Evolutionary conservation across 2,113 vertebrate species (phyloP).

Genomic region (Cercocebus atys): DNA sequence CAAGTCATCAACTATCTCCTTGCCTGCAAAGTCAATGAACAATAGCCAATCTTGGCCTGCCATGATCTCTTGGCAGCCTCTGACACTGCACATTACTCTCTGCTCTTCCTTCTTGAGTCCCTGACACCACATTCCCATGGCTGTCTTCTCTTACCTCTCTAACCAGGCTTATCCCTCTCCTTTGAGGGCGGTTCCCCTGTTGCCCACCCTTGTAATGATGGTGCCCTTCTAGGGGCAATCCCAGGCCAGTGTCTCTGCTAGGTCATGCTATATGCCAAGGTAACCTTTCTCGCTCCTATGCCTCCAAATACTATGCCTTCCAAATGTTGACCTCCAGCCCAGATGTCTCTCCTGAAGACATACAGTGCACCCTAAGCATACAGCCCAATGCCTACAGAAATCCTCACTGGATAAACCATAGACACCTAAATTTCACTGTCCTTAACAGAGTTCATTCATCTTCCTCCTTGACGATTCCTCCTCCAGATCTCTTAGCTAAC

Average conservation of each 20-base stretch:
- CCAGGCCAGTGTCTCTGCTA: neutral
- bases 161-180: neutral
- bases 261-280: neutral
- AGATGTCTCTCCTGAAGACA: neutral
- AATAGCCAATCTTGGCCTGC: neutral
- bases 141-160: neutral
- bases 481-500: neutral
- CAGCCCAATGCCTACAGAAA: neutral
- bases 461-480: neutral
- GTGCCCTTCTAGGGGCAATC: too few relatives aligned
- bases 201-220: fast-evolving
- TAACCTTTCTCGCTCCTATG: neutral
- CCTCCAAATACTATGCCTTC: neutral
- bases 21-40: neutral
- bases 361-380: neutral
- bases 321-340: neutral
- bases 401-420: neutral
- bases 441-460: neutral
- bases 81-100: neutral
- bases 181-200: neutral
- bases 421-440: neutral
- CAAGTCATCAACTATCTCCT: neutral
- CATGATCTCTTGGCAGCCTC: neutral
- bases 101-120: neutral
- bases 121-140: neutral